Evolutionary conservation across 1,140 invertebrate genomes (phyloP).

Genomic region (Penaeus vannamei): DNA sequence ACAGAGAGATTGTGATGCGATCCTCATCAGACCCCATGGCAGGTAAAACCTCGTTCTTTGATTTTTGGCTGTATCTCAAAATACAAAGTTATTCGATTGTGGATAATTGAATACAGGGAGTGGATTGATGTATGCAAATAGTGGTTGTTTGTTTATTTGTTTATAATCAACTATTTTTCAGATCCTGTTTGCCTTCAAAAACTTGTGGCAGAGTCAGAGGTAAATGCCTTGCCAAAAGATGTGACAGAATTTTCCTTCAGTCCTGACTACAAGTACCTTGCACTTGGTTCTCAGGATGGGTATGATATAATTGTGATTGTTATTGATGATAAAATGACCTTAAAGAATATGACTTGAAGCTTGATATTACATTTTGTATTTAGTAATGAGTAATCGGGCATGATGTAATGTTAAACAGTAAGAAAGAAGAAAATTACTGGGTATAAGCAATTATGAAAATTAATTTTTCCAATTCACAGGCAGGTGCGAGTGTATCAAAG

Average conservation of each 20-base stretch:
- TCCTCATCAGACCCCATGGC: conserved; percentile 45
- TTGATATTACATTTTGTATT: not conserved
- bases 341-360: not conserved
- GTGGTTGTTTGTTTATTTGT: not conserved
- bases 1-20: conserved; percentile 61
- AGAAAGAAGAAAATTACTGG: not conserved
- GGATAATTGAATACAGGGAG: no score
- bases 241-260: conserved; percentile 62
- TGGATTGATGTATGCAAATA: no score
- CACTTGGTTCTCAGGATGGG: conserved; percentile 61
- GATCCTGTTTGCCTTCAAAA: conserved; percentile 44
- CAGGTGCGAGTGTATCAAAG: conserved; percentile 45
- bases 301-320: conserved; percentile 21
- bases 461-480: not conserved
- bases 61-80: not conserved
- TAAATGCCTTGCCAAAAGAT: conserved; percentile 35
- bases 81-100: no score
- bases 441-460: not conserved
- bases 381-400: not conserved
- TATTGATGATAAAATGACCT: not conserved
- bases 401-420: not conserved
- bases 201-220: conserved; percentile 16
- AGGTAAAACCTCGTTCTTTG: conserved; percentile 6
- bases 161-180: conserved; percentile 27
- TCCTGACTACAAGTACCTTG: conserved; percentile 59